phyloP scores from a whole-genome alignment of 1,140 invertebrate genomes.

The Laupala kohalensis region DNA sequence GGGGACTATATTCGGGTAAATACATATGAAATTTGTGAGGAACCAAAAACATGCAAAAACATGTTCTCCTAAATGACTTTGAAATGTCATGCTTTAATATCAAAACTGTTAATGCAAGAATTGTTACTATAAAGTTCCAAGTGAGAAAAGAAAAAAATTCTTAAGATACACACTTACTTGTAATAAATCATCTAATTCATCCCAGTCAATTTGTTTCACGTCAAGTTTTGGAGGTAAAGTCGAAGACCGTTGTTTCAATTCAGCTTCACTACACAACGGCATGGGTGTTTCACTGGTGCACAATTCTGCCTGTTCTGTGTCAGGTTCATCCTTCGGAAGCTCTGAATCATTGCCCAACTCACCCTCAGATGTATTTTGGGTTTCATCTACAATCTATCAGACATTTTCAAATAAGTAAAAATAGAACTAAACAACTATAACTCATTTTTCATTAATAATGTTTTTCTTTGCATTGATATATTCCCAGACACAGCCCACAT shows the following conservation, averaged over 20 bases:
- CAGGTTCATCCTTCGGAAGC: not conserved
- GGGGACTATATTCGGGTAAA: too few species aligned
- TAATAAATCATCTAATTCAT: conserved; percentile 53
- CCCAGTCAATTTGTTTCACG: conserved; percentile 49
- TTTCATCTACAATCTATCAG: not conserved
- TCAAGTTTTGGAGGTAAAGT: conserved; percentile 55
- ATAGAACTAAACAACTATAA: too few species aligned
- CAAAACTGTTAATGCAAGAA: too few species aligned
- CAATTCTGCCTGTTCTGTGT: not conserved
- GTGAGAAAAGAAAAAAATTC: not conserved
- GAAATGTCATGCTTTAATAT: too few species aligned
- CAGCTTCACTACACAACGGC: not conserved
- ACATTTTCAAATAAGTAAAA: too few species aligned
- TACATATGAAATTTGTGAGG: too few species aligned
- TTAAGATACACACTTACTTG: conserved; percentile 29
- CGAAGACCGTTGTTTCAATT: conserved; percentile 19
- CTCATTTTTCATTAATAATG: too few species aligned
- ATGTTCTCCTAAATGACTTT: too few species aligned
- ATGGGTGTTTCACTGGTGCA: not conserved
- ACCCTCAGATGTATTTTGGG: not conserved
- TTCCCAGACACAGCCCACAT: too few species aligned
- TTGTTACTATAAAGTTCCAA: not conserved
- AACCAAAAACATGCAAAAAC: too few species aligned
- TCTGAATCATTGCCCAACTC: not conserved
- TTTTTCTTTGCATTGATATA: too few species aligned